Percentiles rank a stretch among this genome's conserved stretches.
These are phyloP conservation scores for Aromia moschata DNA, from an alignment of 2,888 invertebrate genomes.

Conservation along the genomic window DNA sequence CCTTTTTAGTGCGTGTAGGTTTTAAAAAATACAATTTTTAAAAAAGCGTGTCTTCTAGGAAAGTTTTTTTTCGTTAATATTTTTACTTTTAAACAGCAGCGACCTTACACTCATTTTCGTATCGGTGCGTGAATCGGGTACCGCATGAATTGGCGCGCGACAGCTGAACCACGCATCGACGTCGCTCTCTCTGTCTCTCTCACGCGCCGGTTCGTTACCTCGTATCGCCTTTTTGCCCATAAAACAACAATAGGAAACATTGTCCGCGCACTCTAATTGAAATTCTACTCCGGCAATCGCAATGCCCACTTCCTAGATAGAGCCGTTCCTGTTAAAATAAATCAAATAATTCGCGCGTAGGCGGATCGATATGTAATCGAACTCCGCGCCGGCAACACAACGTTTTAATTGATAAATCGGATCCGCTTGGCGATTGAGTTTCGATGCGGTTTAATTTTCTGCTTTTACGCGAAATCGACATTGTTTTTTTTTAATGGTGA, in stretches of 20 bases:
- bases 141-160: too few relatives aligned
- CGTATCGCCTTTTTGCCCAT: not conserved
- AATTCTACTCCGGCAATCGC: not conserved
- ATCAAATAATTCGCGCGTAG: slow-evolving; percentile 1
- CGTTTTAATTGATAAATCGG: slow-evolving; percentile 12
- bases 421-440: slow-evolving; percentile 8
- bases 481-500: too few relatives aligned
- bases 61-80: too few relatives aligned
- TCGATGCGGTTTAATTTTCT: slow-evolving; percentile 3
- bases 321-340: slow-evolving; percentile 3
- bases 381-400: not conserved
- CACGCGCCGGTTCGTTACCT: not conserved
- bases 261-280: not conserved
- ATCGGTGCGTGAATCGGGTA: too few relatives aligned
- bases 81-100: too few relatives aligned
- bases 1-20: too few relatives aligned
- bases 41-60: too few relatives aligned
- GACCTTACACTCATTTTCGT: too few relatives aligned
- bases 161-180: not conserved
- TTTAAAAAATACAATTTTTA: too few relatives aligned
- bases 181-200: too few relatives aligned
- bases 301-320: slow-evolving; percentile 1
- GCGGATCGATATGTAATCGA: not conserved
- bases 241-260: slow-evolving; percentile 4
- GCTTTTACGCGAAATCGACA: slow-evolving; percentile 1